These are phyloP conservation scores for Hanleya hanleyi DNA, from an alignment of 2,888 invertebrate genomes.

Conservation along the genomic window DNA sequence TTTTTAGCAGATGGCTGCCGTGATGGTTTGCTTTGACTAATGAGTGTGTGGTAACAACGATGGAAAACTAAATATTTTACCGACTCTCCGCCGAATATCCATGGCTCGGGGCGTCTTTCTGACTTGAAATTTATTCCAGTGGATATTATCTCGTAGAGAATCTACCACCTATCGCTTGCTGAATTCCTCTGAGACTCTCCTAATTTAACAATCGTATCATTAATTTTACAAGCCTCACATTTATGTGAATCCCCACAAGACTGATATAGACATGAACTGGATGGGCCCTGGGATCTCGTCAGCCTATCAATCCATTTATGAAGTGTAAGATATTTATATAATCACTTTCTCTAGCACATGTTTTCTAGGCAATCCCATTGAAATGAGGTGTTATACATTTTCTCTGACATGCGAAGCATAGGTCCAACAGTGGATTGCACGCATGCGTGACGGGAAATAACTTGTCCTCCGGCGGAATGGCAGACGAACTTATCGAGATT, in stretches of 20 bases:
- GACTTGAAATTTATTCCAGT: background rate
- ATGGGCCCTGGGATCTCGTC: background rate
- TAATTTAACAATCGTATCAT: background rate
- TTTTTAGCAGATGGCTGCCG: background rate
- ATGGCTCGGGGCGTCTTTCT: background rate
- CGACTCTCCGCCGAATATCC: background rate
- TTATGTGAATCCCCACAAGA: background rate
- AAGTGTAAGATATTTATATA: slow-evolving; percentile 12
- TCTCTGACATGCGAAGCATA: background rate
- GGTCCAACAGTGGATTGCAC: background rate
- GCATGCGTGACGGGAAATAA: slow-evolving; percentile 1
- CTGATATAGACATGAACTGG: background rate
- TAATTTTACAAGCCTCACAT: slow-evolving; percentile 3
- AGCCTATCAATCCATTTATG: background rate
- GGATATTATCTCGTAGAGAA: background rate
- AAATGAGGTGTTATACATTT: slow-evolving; percentile 7
- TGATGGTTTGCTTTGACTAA: slow-evolving; percentile 1
- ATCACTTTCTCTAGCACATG: slow-evolving; percentile 4
- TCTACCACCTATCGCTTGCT: background rate
- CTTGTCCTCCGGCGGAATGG: background rate
- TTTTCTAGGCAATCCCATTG: slow-evolving; percentile 5
- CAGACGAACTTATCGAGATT: background rate
- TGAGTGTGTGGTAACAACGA: background rate
- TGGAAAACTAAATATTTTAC: slow-evolving; percentile 4
- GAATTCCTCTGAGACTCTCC: background rate